A percentile compares a stretch with the other conserved stretches of the same genome.
phyloP scores from a whole-genome alignment of 2,113 vertebrate genomes.

The Rissa tridactyla region DNA sequence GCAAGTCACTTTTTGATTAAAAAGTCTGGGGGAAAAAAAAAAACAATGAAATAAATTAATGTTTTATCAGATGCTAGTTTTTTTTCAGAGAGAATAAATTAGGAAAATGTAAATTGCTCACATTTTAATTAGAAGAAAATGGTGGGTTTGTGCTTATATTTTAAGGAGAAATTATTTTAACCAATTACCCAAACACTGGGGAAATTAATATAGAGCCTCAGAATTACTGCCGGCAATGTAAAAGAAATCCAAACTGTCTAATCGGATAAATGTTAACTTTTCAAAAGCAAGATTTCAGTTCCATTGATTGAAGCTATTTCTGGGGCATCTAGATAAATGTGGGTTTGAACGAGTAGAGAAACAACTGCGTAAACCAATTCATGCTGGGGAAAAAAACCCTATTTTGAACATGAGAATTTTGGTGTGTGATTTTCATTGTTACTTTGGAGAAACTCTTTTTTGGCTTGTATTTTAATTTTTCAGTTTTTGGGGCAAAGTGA shows the following conservation, averaged over 20 bases:
- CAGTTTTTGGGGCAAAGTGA: background rate
- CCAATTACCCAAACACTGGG: background rate
- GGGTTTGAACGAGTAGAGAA: background rate
- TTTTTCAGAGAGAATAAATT: background rate
- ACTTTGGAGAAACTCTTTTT: background rate
- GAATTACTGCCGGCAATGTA: background rate
- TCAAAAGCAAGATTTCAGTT: background rate
- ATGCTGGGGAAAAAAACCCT: background rate
- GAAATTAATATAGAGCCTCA: background rate
- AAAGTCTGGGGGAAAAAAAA: background rate
- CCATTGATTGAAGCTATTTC: background rate
- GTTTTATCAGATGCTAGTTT: constrained; percentile 31
- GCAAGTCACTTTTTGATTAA: constrained; percentile 6
- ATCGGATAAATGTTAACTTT: background rate
- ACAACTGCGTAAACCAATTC: background rate
- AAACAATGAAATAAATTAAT: background rate
- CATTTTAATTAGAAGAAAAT: constrained; percentile 38
- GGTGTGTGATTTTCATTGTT: background rate
- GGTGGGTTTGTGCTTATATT: background rate
- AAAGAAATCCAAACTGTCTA: background rate
- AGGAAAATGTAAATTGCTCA: background rate
- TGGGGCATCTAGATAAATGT: background rate
- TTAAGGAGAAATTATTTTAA: constrained; percentile 40
- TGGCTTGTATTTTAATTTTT: background rate
- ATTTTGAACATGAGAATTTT: background rate